Conservation (phyloP, 2,888 invertebrate species). For the Tetropium fuscum region DNA sequence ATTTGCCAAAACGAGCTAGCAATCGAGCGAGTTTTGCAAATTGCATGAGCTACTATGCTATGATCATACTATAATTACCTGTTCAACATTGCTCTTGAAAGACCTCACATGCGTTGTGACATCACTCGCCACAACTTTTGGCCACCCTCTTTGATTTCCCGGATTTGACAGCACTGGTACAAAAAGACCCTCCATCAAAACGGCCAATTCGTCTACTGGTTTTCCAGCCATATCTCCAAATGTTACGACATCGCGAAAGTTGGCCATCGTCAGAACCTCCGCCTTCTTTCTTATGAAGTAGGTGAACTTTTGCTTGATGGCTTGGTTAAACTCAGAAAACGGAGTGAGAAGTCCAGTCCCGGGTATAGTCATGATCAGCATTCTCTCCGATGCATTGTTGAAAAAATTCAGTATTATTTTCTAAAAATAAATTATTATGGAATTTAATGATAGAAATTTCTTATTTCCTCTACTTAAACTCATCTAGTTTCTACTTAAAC, state of each 20-base stretch:
- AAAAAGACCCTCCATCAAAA: slow-evolving; percentile 78
- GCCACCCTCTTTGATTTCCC: slow-evolving; percentile 80
- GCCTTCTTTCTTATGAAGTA: slow-evolving; percentile 82
- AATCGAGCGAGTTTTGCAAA: too few relatives aligned
- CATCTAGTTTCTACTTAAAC: too few relatives aligned
- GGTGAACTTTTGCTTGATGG: slow-evolving; percentile 74
- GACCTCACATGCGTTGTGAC: slow-evolving; percentile 77
- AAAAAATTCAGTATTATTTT: slow-evolving; percentile 70
- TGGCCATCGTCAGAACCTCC: slow-evolving; percentile 73
- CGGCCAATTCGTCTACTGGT: slow-evolving; percentile 72
- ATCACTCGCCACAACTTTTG: slow-evolving; percentile 77
- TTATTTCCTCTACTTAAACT: too few relatives aligned
- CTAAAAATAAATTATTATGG: slow-evolving; percentile 60
- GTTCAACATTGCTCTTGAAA: slow-evolving; percentile 77
- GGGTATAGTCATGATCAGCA: slow-evolving; percentile 74
- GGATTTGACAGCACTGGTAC: slow-evolving; percentile 79
- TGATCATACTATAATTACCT: slow-evolving; percentile 65
- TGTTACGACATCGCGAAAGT: slow-evolving; percentile 69
- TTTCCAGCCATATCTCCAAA: slow-evolving; percentile 81
- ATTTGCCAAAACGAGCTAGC: too few relatives aligned
- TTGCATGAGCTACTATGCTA: too few relatives aligned
- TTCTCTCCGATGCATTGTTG: slow-evolving; percentile 64
- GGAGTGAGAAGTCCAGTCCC: slow-evolving; percentile 76
- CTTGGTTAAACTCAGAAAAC: slow-evolving; percentile 71
- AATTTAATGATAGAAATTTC: not conserved